Base-by-base conservation (phyloP, 2,888 invertebrate genomes). In the Phasia obesa region DNA sequence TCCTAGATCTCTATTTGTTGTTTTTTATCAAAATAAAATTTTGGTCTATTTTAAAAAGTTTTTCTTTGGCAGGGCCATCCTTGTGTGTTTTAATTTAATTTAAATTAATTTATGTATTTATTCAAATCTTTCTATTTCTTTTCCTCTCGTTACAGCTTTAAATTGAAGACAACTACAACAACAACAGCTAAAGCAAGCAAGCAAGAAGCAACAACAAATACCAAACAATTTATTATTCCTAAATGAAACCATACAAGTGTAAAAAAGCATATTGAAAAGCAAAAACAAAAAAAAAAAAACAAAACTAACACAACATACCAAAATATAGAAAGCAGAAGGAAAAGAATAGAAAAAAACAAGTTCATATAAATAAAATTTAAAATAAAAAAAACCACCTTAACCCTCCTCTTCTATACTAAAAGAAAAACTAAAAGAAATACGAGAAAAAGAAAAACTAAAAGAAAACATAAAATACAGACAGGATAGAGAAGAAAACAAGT, bases 221-320 rank as follows among this genome's bases (percentile, higher is more conserved):
- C 74, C 82, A 78, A 81, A 82, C 83, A 78, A 83, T 76, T 76
- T 83, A 83, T 83, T 83, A 83, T 83, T 83, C 83, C 83, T 83
- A 83, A 83, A 83, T 79, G 71, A 83, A 65, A 79, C 83, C 83
- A 83, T 83, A 83, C 53, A 83, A 83, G 83, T 83, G 82, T 82
- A 78, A 78, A 83, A 69, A 74, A 70, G 55, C 67, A 70, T 75
- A 79, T 79, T 79, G 79, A 75, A 82, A 65, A 78, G 74, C 57
- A 69, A 78, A 78, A 64, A 76, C n/a, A n/a, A n/a, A n/a, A n/a
- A n/a, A n/a, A n/a, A n/a, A n/a, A n/a, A n/a, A n/a, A n/a, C 23
- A 81, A 70, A 51, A 77, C 42, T 35, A 76, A 70, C 47, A 78
- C 62, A 81, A 67, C 76, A 81, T 77, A 81, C 76, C 76, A 81